A percentile compares a stretch with the other conserved stretches of the same genome.
These are phyloP conservation scores for Acrocyrtus sp. DNA, from an alignment of 2,888 invertebrate genomes.

Conservation along the genomic window DNA sequence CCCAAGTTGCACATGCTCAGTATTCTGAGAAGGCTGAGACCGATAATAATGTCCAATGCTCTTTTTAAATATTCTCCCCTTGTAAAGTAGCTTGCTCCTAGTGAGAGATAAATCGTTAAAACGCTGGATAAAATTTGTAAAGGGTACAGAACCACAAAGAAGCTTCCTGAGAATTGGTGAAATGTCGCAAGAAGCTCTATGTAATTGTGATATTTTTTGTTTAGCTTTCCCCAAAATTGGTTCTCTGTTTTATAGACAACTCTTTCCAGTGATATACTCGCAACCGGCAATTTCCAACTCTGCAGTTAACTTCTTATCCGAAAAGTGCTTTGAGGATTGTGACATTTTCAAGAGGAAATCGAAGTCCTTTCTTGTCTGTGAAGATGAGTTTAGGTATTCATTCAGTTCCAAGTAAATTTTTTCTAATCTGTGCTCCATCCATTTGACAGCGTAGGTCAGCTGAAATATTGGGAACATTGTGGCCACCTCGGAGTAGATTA, in stretches of 20 bases:
- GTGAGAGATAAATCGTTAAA: slow-evolving; percentile 16
- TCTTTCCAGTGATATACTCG: neutral
- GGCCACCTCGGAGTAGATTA: neutral
- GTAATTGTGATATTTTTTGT: slow-evolving; percentile 25
- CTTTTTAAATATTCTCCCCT: neutral
- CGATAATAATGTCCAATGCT: slow-evolving; percentile 7
- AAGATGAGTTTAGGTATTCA: neutral
- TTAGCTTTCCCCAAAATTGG: slow-evolving; percentile 28
- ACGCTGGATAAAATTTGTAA: slow-evolving; percentile 31
- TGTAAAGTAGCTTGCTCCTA: neutral
- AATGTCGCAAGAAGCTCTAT: slow-evolving; percentile 23
- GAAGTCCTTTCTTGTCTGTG: neutral
- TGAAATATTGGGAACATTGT: neutral
- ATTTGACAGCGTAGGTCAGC: neutral
- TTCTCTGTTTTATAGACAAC: no score
- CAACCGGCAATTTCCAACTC: neutral
- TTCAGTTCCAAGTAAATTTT: neutral
- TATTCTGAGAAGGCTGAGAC: slow-evolving; percentile 3
- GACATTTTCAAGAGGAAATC: neutral
- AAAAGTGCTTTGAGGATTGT: neutral
- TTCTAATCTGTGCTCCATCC: neutral
- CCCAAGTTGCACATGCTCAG: slow-evolving; percentile 19
- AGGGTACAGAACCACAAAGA: slow-evolving; percentile 29
- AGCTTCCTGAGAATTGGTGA: slow-evolving; percentile 21
- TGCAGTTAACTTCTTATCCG: neutral